Evolutionary conservation across 1,140 invertebrate species (phyloP).

Genomic region (Drosophila burlai): DNA sequence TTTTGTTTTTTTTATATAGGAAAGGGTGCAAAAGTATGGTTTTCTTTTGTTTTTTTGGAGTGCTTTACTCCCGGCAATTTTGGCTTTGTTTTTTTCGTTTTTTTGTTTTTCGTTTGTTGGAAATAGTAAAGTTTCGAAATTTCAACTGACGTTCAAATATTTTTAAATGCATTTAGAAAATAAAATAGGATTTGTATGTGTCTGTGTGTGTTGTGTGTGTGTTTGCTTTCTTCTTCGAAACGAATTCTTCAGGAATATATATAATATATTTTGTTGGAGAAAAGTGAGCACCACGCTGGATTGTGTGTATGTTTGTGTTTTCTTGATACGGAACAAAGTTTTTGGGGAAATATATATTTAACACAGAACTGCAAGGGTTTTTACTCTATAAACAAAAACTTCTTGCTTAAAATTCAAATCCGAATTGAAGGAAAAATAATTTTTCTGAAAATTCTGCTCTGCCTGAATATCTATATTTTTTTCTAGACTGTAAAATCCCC

Average conservation of each 20-base stretch:
- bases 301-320: constrained; percentile 43
- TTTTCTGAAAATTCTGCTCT: constrained; percentile 2
- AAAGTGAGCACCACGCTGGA: constrained; percentile 67
- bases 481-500: constrained; percentile 83
- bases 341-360: constrained; percentile 8
- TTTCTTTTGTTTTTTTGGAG: constrained; percentile 42
- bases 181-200: constrained; percentile 72
- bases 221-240: constrained; percentile 41
- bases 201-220: constrained; percentile 27
- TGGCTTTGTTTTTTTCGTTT: constrained; percentile 60
- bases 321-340: constrained; percentile 24
- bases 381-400: not conserved
- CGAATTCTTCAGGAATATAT: constrained; percentile 72
- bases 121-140: constrained; percentile 79
- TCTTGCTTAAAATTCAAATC: not conserved
- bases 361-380: constrained; percentile 13
- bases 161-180: constrained; percentile 83
- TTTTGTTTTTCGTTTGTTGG: constrained; percentile 49
- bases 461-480: not conserved
- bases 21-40: constrained; percentile 73
- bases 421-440: not conserved
- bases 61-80: constrained; percentile 74
- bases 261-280: constrained; percentile 40
- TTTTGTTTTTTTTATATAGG: constrained; percentile 62
- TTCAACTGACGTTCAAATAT: constrained; percentile 74